Conservation (phyloP, 2,113 vertebrate species). For the Motacilla tschutschensis region DNA sequence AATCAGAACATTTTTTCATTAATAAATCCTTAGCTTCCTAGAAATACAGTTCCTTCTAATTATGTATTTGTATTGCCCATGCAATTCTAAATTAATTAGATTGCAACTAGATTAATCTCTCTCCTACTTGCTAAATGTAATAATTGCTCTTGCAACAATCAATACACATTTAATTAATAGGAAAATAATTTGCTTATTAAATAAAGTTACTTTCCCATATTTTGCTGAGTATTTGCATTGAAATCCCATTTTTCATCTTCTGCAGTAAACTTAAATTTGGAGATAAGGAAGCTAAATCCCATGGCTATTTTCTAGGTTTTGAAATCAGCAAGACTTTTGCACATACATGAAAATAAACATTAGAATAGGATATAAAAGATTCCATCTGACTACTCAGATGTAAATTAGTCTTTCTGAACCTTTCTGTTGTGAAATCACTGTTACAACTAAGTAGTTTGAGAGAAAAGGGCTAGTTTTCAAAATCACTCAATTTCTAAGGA, state of each 20-base stretch:
- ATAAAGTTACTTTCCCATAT: constrained; percentile 55
- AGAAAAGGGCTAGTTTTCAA: not conserved
- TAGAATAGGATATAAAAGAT: not conserved
- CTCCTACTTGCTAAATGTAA: constrained; percentile 60
- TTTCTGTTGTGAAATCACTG: not conserved
- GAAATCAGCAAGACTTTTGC: not conserved
- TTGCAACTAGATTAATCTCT: constrained; percentile 69
- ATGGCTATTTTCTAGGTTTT: not conserved
- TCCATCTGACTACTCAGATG: not conserved
- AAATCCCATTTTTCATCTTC: constrained; percentile 26
- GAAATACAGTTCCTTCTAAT: constrained; percentile 47
- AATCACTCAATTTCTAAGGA: not conserved
- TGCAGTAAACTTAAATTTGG: constrained; percentile 12
- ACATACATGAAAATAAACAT: not conserved
- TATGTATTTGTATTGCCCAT: constrained; percentile 55
- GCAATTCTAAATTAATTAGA: constrained; percentile 70
- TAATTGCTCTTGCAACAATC: constrained; percentile 69
- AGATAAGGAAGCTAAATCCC: not conserved
- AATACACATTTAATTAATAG: constrained; percentile 70
- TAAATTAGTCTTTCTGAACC: fast-evolving
- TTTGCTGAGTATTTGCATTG: constrained; percentile 40
- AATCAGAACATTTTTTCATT: not conserved
- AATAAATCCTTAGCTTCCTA: constrained; percentile 25
- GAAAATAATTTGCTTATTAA: constrained; percentile 66
- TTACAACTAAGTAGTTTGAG: not conserved